phyloP scores from a whole-genome alignment of 2,113 vertebrate species.

The Cyprinodon brontotheroides region DNA sequence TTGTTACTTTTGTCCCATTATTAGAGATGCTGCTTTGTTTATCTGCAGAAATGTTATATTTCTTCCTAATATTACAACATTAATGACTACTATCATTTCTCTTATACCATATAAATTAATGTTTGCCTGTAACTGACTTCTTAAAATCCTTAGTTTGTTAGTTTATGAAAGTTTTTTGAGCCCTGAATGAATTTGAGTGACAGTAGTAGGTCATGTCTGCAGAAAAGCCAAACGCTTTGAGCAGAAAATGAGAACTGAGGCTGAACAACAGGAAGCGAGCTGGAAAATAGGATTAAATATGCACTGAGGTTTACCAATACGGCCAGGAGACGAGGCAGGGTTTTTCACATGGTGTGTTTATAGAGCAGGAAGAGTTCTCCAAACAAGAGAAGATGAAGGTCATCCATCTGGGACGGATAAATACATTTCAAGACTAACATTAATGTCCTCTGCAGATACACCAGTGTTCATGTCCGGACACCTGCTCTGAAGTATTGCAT shows the following conservation, averaged over 20 bases:
- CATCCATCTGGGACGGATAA: constrained; percentile 12
- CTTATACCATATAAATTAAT: background rate
- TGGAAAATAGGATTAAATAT: constrained; percentile 59
- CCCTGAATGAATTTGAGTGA: constrained; percentile 12
- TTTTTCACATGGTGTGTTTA: background rate
- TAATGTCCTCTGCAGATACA: constrained; percentile 35
- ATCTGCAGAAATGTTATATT: no score
- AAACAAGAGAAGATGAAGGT: constrained; percentile 3
- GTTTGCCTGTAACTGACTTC: background rate
- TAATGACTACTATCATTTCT: background rate
- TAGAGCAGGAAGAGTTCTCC: background rate
- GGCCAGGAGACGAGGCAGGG: constrained; percentile 25
- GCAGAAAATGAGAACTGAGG: constrained; percentile 36
- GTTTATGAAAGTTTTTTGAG: background rate
- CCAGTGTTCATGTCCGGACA: constrained; percentile 16
- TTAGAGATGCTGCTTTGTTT: no score
- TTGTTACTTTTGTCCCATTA: no score
- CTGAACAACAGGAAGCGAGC: constrained; percentile 37
- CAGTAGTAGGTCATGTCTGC: constrained; percentile 16
- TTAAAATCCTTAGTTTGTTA: background rate
- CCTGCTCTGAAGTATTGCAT: constrained; percentile 48
- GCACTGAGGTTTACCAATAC: constrained; percentile 25
- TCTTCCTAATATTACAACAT: background rate
- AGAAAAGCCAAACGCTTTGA: constrained; percentile 17
- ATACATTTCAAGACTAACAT: constrained; percentile 29